These are phyloP conservation scores for Uropetala carovei DNA, from an alignment of 2,888 invertebrate species.

Conservation along the genomic window DNA sequence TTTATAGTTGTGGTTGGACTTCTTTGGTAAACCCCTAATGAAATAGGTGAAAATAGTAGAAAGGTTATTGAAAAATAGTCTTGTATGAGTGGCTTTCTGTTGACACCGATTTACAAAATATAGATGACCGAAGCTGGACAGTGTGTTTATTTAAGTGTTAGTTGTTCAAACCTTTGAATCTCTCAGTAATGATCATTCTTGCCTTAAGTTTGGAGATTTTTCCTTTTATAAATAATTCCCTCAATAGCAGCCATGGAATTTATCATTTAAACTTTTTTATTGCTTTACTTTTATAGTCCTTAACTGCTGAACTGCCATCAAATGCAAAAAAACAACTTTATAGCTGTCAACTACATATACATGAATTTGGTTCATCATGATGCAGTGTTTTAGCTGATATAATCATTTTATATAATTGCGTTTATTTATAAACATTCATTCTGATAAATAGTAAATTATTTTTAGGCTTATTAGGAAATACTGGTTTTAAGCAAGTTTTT, in stretches of 20 bases:
- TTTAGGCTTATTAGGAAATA: too few relatives aligned
- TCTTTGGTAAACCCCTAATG: constrained; percentile 45
- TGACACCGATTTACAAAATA: constrained; percentile 47
- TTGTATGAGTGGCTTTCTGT: constrained; percentile 60
- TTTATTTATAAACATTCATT: too few relatives aligned
- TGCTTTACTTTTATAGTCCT: too few relatives aligned
- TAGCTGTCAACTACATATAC: too few relatives aligned
- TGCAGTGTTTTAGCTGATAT: too few relatives aligned
- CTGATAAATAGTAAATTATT: too few relatives aligned
- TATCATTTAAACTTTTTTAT: too few relatives aligned
- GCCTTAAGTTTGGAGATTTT: not conserved
- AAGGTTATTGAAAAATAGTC: constrained; percentile 32
- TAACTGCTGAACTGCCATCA: too few relatives aligned
- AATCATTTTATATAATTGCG: too few relatives aligned
- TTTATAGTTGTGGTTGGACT: constrained; percentile 55
- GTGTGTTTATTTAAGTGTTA: constrained; percentile 60
- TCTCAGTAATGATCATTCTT: not conserved
- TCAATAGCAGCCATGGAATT: not conserved
- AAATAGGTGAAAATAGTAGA: constrained; percentile 17
- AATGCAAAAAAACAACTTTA: too few relatives aligned
- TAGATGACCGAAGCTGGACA: constrained; percentile 46
- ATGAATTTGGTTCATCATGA: too few relatives aligned
- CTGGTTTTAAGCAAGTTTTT: too few relatives aligned
- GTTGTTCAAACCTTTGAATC: not conserved
- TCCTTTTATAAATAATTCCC: not conserved